These are phyloP conservation scores for Echinometra lucunter DNA, from an alignment of 53 echinoderm and acorn worm genomes.

Conservation along the genomic window DNA sequence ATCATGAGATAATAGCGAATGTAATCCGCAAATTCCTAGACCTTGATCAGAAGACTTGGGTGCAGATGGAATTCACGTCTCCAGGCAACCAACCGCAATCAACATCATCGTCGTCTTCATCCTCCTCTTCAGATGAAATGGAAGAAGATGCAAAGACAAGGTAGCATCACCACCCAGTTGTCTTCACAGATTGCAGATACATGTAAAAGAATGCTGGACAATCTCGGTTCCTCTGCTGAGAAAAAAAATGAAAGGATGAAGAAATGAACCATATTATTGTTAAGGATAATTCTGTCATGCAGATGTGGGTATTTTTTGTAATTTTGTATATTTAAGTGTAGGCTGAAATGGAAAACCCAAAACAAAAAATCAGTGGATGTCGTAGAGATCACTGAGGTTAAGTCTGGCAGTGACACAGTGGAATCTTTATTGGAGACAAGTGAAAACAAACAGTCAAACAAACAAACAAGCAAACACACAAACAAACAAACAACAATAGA, in stretches of 20 bases:
- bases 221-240: neutral
- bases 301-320: neutral
- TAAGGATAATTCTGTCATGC: neutral
- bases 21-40: constrained; percentile 68
- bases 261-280: neutral
- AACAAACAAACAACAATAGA: too few relatives aligned
- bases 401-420: too few relatives aligned
- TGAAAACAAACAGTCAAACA: too few relatives aligned
- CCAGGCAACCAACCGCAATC: neutral
- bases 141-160: constrained; percentile 61
- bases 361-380: too few relatives aligned
- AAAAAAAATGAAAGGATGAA: neutral
- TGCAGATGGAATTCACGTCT: constrained; percentile 39
- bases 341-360: too few relatives aligned
- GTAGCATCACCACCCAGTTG: constrained; percentile 35
- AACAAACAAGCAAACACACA: too few relatives aligned
- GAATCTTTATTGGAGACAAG: too few relatives aligned
- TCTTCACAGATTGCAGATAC: neutral
- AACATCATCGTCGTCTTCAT: constrained; percentile 57
- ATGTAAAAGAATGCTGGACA: neutral
- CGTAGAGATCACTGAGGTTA: too few relatives aligned
- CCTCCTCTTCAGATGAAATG: constrained; percentile 24
- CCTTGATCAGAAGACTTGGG: constrained; percentile 41
- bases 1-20: constrained; percentile 75
- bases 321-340: neutral